A percentile compares a stretch with the other conserved stretches of the same genome.
Evolutionary conservation across 2,888 invertebrate species (phyloP).

Genomic region (Ophion slaviceki): DNA sequence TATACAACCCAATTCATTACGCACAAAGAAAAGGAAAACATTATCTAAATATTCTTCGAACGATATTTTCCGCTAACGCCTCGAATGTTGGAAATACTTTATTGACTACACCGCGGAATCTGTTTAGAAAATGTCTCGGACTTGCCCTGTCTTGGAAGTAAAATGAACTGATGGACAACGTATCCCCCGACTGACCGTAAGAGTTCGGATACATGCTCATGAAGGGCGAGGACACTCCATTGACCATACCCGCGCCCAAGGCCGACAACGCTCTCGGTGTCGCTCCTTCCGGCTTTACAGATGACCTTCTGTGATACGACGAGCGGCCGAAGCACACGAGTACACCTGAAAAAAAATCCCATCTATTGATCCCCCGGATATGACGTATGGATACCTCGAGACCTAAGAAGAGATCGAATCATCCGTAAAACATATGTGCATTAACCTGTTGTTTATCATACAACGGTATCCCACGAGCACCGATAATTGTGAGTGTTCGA

Average conservation of each 20-base stretch:
- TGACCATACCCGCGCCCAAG: slow-evolving; percentile 85
- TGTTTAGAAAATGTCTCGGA: slow-evolving; percentile 27
- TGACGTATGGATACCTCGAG: too few relatives aligned
- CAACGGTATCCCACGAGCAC: too few relatives aligned
- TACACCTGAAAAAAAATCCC: slow-evolving; percentile 83
- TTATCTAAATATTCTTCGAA: background rate
- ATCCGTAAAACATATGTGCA: too few relatives aligned
- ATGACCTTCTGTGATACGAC: slow-evolving; percentile 88
- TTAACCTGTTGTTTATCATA: too few relatives aligned
- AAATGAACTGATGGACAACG: slow-evolving; percentile 89
- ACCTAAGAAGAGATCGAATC: too few relatives aligned
- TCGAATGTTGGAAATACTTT: background rate
- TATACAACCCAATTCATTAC: background rate
- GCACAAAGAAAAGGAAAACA: background rate
- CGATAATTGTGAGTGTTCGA: too few relatives aligned
- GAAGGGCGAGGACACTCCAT: slow-evolving; percentile 83
- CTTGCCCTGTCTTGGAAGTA: slow-evolving; percentile 92
- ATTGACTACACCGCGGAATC: background rate
- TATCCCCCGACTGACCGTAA: slow-evolving; percentile 78
- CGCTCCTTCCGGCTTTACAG: slow-evolving; percentile 89
- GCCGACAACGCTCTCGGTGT: slow-evolving; percentile 93
- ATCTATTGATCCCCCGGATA: too few relatives aligned
- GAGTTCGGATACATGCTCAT: slow-evolving; percentile 85
- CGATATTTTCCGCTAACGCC: background rate
- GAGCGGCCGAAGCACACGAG: slow-evolving; percentile 94